Percentiles rank a stretch among this genome's conserved stretches.
These are phyloP conservation scores for Hirundo rustica DNA, from an alignment of 2,797 vertebrate species.

Conservation along the genomic window DNA sequence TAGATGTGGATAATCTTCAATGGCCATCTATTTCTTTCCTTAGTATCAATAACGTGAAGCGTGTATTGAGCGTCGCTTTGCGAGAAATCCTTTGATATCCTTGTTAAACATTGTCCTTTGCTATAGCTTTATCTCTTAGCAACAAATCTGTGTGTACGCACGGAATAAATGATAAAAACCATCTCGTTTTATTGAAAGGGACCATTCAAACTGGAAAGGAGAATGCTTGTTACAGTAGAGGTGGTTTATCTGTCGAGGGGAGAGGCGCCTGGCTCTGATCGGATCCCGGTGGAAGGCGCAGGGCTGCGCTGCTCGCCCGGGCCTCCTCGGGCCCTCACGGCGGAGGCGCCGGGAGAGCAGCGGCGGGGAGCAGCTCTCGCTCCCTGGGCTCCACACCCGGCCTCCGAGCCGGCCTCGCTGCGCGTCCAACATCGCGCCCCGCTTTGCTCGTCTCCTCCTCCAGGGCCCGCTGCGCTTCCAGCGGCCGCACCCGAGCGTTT, in stretches of 20 bases:
- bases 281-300: rapidly evolving
- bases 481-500: not conserved
- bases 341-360: rapidly evolving
- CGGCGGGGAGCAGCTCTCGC: not conserved
- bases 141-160: not conserved
- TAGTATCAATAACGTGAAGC: not conserved
- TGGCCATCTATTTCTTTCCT: not conserved
- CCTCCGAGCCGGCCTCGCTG: too few species aligned
- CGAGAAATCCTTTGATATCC: not conserved
- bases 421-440: rapidly evolving
- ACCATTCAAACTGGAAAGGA: not conserved
- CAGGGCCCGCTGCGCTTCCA: not conserved
- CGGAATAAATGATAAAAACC: not conserved
- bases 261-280: not conserved
- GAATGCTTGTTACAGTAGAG: not conserved
- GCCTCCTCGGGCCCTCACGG: not conserved
- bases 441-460: too few species aligned
- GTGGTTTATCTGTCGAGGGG: not conserved
- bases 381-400: rapidly evolving
- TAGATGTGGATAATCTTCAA: not conserved
- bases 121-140: not conserved
- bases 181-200: not conserved
- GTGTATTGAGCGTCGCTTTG: not conserved
- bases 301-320: rapidly evolving
- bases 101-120: not conserved